Percentiles rank a stretch among this genome's conserved stretches.
Conservation (phyloP, 2,888 invertebrate genomes). For the Villa cingulata region DNA sequence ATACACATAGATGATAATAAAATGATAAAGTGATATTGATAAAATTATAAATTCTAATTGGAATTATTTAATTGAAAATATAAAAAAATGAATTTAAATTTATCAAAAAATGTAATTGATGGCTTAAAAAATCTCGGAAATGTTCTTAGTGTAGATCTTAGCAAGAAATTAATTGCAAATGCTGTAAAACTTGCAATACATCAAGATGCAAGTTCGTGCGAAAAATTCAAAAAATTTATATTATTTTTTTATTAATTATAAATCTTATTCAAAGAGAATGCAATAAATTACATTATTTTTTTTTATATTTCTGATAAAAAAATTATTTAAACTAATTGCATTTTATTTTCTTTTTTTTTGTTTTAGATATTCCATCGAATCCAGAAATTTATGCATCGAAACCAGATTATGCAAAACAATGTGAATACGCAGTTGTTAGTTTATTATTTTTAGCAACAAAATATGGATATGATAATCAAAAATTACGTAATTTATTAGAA, state of each 20-base stretch:
- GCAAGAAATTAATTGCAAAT: conserved; percentile 30
- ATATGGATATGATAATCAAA: conserved; percentile 23
- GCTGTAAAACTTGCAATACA: conserved; percentile 29
- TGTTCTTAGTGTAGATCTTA: conserved; percentile 22
- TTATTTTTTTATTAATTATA: neutral
- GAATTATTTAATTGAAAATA: no score
- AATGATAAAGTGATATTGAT: no score
- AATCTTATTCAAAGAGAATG: no score
- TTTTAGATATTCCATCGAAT: conserved; percentile 30
- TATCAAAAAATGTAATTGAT: conserved; percentile 27
- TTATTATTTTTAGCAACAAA: conserved; percentile 28
- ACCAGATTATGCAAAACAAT: conserved; percentile 30
- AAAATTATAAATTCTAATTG: no score
- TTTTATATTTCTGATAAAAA: neutral
- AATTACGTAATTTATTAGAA: conserved; percentile 25
- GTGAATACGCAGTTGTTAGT: conserved; percentile 31
- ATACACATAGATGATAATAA: no score
- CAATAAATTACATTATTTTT: no score
- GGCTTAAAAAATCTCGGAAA: conserved; percentile 28
- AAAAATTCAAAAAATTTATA: neutral
- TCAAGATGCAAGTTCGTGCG: conserved; percentile 30
- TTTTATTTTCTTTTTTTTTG: neutral
- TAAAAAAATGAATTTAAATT: conserved; percentile 13
- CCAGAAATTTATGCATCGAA: conserved; percentile 34
- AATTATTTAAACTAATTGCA: neutral